Evolutionary conservation across 35 echinoderm and acorn worm species (phyloP).

Genomic region (Amphiura filiformis): DNA sequence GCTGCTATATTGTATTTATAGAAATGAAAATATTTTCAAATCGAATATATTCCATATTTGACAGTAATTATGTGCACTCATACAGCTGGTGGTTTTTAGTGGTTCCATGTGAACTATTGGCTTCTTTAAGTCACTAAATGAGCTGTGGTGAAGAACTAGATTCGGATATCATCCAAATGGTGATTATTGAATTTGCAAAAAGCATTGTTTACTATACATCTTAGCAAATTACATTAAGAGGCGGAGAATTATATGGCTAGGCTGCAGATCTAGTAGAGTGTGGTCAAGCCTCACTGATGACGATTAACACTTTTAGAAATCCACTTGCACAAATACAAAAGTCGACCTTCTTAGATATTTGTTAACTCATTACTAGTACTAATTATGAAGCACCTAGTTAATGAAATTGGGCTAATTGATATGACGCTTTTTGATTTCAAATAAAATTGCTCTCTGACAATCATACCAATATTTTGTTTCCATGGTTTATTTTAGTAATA

Average conservation of each 20-base stretch:
- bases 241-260: neutral
- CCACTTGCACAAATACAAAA: too few relatives aligned
- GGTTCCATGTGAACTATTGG: neutral
- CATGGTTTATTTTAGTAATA: too few relatives aligned
- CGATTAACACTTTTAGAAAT: constrained; percentile 3
- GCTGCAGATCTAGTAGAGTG: neutral
- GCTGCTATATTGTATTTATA: too few relatives aligned
- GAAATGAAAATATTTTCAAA: neutral
- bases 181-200: constrained; percentile 3
- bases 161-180: neutral
- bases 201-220: constrained; percentile 4
- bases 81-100: neutral
- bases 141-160: neutral
- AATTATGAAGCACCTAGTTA: too few relatives aligned
- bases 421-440: too few relatives aligned
- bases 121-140: neutral
- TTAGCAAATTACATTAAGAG: constrained; percentile 3
- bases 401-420: too few relatives aligned
- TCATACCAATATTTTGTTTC: too few relatives aligned
- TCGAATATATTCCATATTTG: constrained; percentile 5
- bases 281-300: neutral
- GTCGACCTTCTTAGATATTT: too few relatives aligned
- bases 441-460: too few relatives aligned
- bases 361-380: too few relatives aligned
- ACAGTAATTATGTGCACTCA: neutral